Conservation (phyloP, 2,888 invertebrate genomes). For the Aphrophora alni region DNA sequence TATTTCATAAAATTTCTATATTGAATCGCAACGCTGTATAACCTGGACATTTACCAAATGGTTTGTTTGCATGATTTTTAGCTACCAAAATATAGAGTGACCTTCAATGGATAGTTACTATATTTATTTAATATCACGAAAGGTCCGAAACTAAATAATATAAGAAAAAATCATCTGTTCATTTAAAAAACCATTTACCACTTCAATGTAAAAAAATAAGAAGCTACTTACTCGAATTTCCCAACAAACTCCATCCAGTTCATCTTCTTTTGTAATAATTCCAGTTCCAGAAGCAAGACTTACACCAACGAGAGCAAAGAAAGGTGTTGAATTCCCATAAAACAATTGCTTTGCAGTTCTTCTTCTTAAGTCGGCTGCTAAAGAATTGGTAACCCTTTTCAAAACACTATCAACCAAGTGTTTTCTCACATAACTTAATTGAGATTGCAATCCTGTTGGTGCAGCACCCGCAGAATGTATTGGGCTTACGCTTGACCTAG, state of each 20-base stretch:
- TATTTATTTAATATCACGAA: too few relatives aligned
- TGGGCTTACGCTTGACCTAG: slow-evolving; percentile 36
- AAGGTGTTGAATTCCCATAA: slow-evolving; percentile 64
- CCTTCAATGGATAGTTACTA: too few relatives aligned
- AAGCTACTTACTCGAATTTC: slow-evolving; percentile 73
- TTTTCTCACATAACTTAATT: slow-evolving; percentile 62
- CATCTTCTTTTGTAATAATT: slow-evolving; percentile 76
- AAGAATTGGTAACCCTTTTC: slow-evolving; percentile 70
- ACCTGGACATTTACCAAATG: too few relatives aligned
- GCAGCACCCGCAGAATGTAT: slow-evolving; percentile 50
- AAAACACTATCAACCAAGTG: slow-evolving; percentile 74
- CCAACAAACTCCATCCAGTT: slow-evolving; percentile 78
- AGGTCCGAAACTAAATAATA: too few relatives aligned
- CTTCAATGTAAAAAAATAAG: too few relatives aligned
- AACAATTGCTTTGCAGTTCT: slow-evolving; percentile 45
- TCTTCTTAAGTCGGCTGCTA: slow-evolving; percentile 59
- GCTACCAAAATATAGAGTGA: too few relatives aligned
- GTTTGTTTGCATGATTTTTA: too few relatives aligned
- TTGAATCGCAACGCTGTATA: too few relatives aligned
- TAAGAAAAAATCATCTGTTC: too few relatives aligned
- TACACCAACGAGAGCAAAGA: slow-evolving; percentile 76
- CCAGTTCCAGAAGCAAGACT: slow-evolving; percentile 76
- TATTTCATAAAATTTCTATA: too few relatives aligned
- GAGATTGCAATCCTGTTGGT: slow-evolving; percentile 51
- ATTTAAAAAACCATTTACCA: too few relatives aligned